Conservation (phyloP, 1,140 invertebrate genomes). For the Metaphire vulgaris region DNA sequence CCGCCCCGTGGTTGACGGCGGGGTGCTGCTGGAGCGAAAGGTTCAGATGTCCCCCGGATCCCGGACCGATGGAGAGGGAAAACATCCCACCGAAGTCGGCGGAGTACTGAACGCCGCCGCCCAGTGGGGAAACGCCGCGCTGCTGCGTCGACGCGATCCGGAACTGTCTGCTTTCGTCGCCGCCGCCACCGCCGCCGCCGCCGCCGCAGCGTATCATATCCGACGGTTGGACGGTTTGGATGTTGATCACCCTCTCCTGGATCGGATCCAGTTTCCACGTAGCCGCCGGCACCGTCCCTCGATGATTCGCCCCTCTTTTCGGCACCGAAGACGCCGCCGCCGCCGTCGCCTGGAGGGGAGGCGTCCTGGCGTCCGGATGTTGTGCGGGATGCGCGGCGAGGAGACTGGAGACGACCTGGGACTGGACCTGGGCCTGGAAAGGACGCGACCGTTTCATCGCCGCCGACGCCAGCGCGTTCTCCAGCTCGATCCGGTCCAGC, state of each 20-base stretch:
- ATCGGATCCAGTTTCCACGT: neutral
- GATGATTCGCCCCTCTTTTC: neutral
- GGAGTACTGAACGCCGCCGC: neutral
- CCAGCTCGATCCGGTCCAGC: constrained; percentile 20
- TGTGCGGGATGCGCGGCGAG: neutral
- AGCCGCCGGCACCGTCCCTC: no score
- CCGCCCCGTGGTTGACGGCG: no score
- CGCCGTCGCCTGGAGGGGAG: neutral
- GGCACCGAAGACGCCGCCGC: neutral
- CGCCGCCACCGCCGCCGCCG: no score
- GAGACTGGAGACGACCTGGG: constrained; percentile 2
- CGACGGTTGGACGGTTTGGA: no score
- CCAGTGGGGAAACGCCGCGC: neutral
- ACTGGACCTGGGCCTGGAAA: neutral
- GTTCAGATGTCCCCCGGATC: neutral
- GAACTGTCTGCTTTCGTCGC: neutral
- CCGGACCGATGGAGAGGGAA: neutral
- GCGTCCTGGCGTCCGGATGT: neutral
- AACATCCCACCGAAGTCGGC: neutral
- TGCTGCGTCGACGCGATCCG: neutral
- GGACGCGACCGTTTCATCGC: neutral
- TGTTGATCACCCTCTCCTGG: neutral
- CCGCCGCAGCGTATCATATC: no score
- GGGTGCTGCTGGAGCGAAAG: neutral
- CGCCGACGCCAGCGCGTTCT: constrained; percentile 19